Evolutionary conservation across 2,888 invertebrate species (phyloP).

Genomic region (Scotopteryx bipunctaria): DNA sequence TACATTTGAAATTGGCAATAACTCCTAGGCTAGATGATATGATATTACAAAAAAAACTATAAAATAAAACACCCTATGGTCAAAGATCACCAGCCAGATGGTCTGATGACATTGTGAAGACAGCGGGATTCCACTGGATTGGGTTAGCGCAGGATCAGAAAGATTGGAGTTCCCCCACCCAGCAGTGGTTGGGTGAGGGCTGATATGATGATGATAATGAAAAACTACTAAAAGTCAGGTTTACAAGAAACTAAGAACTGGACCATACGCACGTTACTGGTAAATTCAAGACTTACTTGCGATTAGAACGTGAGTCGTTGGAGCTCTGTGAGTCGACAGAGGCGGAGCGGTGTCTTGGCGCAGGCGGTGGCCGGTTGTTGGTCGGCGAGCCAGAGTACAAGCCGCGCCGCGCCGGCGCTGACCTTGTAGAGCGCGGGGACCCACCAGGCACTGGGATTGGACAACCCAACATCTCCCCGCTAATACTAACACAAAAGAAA

Average conservation of each 20-base stretch:
- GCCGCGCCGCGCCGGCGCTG: conserved; percentile 89
- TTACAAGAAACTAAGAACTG: background rate
- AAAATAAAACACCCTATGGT: too few relatives aligned
- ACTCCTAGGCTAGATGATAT: too few relatives aligned
- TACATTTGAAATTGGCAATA: background rate
- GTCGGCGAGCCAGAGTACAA: conserved; percentile 89
- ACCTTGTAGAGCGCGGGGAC: conserved; percentile 91
- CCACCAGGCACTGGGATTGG: conserved; percentile 65
- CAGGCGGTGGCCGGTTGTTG: conserved; percentile 92
- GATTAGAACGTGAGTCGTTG: conserved; percentile 91
- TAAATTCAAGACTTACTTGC: conserved; percentile 81
- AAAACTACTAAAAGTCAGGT: too few relatives aligned
- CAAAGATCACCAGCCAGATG: too few relatives aligned
- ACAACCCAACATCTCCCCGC: conserved; percentile 67
- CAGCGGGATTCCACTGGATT: too few relatives aligned
- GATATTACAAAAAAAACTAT: too few relatives aligned
- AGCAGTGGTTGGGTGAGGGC: too few relatives aligned
- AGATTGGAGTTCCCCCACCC: too few relatives aligned
- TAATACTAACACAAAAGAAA: conserved; percentile 63
- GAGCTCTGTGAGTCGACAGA: conserved; percentile 96
- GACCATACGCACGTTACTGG: too few relatives aligned
- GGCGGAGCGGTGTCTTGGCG: conserved; percentile 87
- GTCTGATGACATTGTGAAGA: too few relatives aligned
- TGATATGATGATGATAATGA: too few relatives aligned
- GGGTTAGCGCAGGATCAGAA: too few relatives aligned